Evolutionary conservation across 2,113 vertebrate genomes (phyloP).

Genomic region (Diglossa brunneiventris): DNA sequence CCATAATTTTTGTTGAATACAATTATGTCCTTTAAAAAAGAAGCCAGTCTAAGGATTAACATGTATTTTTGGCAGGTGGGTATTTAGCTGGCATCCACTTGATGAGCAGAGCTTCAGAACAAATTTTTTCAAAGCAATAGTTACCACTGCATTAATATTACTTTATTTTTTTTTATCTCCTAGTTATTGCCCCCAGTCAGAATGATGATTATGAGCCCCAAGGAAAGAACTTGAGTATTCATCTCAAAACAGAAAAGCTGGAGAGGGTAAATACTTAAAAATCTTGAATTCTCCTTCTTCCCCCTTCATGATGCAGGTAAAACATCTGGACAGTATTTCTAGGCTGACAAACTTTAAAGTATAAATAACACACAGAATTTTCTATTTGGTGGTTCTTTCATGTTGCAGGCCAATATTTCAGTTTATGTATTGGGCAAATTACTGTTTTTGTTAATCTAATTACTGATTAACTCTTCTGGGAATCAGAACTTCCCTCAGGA

Average conservation of each 20-base stretch:
- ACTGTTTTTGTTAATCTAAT: slow-evolving; percentile 42
- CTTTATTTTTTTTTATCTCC: slow-evolving; percentile 32
- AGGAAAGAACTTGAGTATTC: slow-evolving; percentile 66
- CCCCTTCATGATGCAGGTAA: not conserved
- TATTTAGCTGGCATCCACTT: slow-evolving; percentile 54
- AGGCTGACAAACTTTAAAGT: not conserved
- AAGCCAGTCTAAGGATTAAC: slow-evolving; percentile 7
- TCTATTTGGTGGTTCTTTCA: not conserved
- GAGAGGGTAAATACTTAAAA: slow-evolving; percentile 79
- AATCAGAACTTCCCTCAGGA: not conserved
- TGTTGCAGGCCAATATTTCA: not conserved
- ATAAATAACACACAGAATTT: not conserved
- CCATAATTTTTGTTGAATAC: not conserved
- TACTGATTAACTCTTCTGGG: slow-evolving; percentile 31
- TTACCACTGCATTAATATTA: slow-evolving; percentile 38
- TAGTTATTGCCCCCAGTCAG: slow-evolving; percentile 62
- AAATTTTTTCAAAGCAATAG: slow-evolving; percentile 44
- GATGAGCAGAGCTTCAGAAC: slow-evolving; percentile 44
- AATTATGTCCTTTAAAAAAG: not conserved
- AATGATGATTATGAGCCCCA: slow-evolving; percentile 37
- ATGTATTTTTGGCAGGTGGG: slow-evolving; percentile 5
- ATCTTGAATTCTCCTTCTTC: not conserved
- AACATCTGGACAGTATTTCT: not conserved
- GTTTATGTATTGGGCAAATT: slow-evolving; percentile 20
- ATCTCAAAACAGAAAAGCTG: slow-evolving; percentile 80